phyloP scores from a whole-genome alignment of 2,113 vertebrate species.

The Ceyx melanurus region DNA sequence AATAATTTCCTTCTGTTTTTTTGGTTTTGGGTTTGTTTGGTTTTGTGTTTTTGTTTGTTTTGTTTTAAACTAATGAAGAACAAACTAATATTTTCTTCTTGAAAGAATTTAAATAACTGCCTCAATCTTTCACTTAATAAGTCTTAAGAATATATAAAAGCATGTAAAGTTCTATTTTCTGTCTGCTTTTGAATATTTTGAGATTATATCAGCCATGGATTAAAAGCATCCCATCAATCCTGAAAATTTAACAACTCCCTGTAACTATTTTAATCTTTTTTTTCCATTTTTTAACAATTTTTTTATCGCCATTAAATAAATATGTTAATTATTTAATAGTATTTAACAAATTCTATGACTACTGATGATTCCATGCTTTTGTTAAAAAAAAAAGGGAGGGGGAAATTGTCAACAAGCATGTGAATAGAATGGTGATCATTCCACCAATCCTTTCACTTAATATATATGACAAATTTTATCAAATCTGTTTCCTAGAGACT shows the following conservation, averaged over 20 bases:
- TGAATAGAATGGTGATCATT: neutral
- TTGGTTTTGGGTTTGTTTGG: too few relatives aligned
- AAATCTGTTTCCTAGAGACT: neutral
- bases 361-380: neutral
- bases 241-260: neutral
- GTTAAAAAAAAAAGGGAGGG: fast-evolving
- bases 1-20: neutral
- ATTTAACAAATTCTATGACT: neutral
- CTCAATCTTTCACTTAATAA: neutral
- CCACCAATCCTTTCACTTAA: neutral
- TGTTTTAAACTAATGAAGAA: neutral
- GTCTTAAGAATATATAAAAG: neutral
- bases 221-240: neutral
- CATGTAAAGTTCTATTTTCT: neutral
- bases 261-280: neutral
- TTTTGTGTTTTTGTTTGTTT: neutral
- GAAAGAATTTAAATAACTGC: neutral
- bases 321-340: neutral
- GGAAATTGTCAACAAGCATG: neutral
- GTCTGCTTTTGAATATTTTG: neutral
- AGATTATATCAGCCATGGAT: neutral
- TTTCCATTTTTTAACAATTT: neutral
- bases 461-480: neutral
- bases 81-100: neutral
- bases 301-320: neutral